Evolutionary conservation across 2,888 invertebrate genomes (phyloP), one percentile per base, ranked within the genome.

Genomic region (Bedellia somnulentella): DNA sequence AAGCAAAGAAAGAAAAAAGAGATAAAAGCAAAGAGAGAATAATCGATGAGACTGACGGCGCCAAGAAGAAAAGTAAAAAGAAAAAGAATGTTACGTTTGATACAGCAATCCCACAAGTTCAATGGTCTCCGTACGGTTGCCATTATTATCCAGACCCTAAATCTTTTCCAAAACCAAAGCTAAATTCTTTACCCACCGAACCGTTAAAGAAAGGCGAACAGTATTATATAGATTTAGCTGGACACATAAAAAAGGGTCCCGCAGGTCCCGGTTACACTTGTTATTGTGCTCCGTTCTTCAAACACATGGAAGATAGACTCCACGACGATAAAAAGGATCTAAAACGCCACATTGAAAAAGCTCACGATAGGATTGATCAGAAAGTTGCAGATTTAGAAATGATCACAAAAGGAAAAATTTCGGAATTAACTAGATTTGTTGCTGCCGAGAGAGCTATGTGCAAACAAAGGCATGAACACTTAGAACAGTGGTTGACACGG

Each of bases 221-320:
- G 59, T 96, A 96, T 61, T 97, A 88, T 60, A 77, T 95, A 42
- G 96, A 96, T 59, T 79, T 97, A 41, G 94, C 93, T 9, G 96
- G 96, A 2, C 94, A 95, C 52, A 91, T 96, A 37, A 86, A 92
- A 45, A 95, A 96, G 68, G 95, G 95, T 2, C 95, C 95, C 0
- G 86, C 94, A n/a, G 94, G 95, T 1, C 87, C 92, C 2, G 93
- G 93, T 0, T 91, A 93, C 56, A 89, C 90, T 1, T 94, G 93
- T 59, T 93, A 92, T 52, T 96, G 96, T 54, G 92, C 90, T 0
- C 95, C 95, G 0, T 86, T 93, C 58, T 88, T 95, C 52, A 83
- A 89, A 37, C 89, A 92, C 41, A 84, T 95, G 63, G 93, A 94
- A 52, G 86, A 89, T 22, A 83, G 86, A 38, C 57, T 94, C 29